These are phyloP conservation scores for Podilymbus podiceps DNA, from an alignment of 2,113 vertebrate species.

Conservation along the genomic window DNA sequence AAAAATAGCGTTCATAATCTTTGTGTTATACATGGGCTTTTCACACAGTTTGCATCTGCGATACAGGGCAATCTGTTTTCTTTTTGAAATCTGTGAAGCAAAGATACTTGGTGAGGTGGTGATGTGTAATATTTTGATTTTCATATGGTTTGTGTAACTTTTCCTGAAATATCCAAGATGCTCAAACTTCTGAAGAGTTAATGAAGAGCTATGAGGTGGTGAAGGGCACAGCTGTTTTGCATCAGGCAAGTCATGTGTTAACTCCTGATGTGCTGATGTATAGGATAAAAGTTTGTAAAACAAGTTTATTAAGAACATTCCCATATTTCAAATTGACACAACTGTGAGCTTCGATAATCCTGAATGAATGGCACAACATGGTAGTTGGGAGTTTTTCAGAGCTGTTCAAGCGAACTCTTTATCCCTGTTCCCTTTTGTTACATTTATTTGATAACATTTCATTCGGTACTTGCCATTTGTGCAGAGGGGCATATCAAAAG, in stretches of 20 bases:
- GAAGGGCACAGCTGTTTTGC: not conserved
- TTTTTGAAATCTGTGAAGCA: not conserved
- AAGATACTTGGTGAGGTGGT: not conserved
- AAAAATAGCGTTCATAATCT: not conserved
- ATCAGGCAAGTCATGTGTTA: rapidly evolving
- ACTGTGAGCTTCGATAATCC: not conserved
- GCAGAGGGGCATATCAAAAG: not conserved
- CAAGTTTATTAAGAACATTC: not conserved
- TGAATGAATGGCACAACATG: rapidly evolving
- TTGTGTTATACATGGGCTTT: not conserved
- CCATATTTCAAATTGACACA: not conserved
- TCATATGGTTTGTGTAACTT: not conserved
- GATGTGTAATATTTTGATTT: not conserved
- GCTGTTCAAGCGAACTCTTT: not conserved
- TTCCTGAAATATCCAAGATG: not conserved
- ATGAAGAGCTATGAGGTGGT: not conserved
- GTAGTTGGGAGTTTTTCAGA: not conserved
- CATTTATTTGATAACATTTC: not conserved
- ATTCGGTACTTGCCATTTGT: not conserved
- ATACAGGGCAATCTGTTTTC: not conserved
- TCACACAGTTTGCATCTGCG: not conserved
- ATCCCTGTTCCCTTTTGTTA: not conserved
- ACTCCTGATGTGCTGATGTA: not conserved
- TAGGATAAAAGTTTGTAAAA: not conserved
- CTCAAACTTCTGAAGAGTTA: not conserved